phyloP scores from a whole-genome alignment of 2,797 vertebrate genomes.

The Garrulus glandarius region DNA sequence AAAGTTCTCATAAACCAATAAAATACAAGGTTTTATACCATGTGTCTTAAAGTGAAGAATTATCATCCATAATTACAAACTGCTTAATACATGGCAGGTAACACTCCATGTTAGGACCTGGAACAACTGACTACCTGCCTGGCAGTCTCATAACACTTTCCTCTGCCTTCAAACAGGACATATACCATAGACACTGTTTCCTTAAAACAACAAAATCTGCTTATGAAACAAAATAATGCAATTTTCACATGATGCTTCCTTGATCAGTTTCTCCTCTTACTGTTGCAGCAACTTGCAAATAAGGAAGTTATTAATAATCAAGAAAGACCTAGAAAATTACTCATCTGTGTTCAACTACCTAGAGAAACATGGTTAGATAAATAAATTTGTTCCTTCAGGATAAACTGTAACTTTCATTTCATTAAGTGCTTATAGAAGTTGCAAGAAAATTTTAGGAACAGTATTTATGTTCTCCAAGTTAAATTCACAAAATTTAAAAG shows the following conservation, averaged over 20 bases:
- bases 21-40: background rate
- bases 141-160: background rate
- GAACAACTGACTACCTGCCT: background rate
- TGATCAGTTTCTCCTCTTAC: background rate
- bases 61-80: background rate
- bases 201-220: background rate
- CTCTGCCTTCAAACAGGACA: background rate
- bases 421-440: background rate
- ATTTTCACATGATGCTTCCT: background rate
- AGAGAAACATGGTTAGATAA: background rate
- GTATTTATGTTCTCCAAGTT: background rate
- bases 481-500: background rate
- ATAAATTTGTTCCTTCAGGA: background rate
- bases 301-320: background rate
- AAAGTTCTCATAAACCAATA: background rate
- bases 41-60: background rate
- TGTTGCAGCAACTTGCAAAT: background rate
- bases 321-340: background rate
- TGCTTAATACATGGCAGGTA: background rate
- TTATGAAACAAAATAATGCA: background rate
- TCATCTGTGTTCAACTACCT: background rate
- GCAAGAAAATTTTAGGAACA: background rate
- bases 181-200: background rate
- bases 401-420: background rate
- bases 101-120: background rate